A percentile compares a stretch with the other conserved stretches of the same genome.
phyloP scores from a whole-genome alignment of 2,888 invertebrate species.

The Drosophila paracracens region DNA sequence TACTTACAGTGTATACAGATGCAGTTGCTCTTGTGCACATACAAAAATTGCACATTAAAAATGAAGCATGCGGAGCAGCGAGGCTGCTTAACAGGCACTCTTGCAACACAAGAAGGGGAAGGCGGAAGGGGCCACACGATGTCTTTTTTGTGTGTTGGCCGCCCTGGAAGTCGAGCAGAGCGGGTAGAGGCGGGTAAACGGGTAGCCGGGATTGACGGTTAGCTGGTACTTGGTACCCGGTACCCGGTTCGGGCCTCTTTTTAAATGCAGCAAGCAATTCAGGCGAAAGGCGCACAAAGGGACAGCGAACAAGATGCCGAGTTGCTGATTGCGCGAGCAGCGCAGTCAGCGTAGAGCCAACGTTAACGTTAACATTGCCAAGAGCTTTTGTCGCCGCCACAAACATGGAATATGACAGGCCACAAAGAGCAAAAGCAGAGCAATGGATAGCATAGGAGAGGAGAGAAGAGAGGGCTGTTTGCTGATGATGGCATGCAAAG shows the following conservation, averaged over 20 bases:
- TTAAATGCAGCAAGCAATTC: slow-evolving; percentile 67
- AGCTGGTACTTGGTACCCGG: slow-evolving; percentile 20
- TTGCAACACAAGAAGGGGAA: background rate
- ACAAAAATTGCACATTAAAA: slow-evolving; percentile 74
- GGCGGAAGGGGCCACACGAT: slow-evolving; percentile 47
- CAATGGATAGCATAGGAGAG: background rate
- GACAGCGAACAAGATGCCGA: slow-evolving; percentile 81
- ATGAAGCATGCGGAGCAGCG: slow-evolving; percentile 66
- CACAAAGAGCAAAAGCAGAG: slow-evolving; percentile 19
- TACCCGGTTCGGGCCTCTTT: slow-evolving; percentile 44
- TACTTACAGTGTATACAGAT: slow-evolving; percentile 14
- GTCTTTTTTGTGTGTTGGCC: slow-evolving; percentile 63
- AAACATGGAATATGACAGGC: slow-evolving; percentile 81
- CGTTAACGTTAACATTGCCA: slow-evolving; percentile 31
- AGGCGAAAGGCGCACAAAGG: slow-evolving; percentile 80
- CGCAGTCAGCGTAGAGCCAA: slow-evolving; percentile 40
- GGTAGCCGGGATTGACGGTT: slow-evolving; percentile 11
- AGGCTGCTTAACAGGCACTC: slow-evolving; percentile 24
- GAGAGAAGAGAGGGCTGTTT: background rate
- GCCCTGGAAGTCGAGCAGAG: slow-evolving; percentile 20
- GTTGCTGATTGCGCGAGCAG: slow-evolving; percentile 74
- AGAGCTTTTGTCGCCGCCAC: slow-evolving; percentile 77
- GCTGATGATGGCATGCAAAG: slow-evolving; percentile 65
- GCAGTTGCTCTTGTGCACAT: slow-evolving; percentile 14
- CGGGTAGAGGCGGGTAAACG: slow-evolving; percentile 2